Percentiles rank a stretch among this genome's conserved stretches.
phyloP scores from a whole-genome alignment of 2,888 invertebrate genomes.

The Cepaea hortensis region DNA sequence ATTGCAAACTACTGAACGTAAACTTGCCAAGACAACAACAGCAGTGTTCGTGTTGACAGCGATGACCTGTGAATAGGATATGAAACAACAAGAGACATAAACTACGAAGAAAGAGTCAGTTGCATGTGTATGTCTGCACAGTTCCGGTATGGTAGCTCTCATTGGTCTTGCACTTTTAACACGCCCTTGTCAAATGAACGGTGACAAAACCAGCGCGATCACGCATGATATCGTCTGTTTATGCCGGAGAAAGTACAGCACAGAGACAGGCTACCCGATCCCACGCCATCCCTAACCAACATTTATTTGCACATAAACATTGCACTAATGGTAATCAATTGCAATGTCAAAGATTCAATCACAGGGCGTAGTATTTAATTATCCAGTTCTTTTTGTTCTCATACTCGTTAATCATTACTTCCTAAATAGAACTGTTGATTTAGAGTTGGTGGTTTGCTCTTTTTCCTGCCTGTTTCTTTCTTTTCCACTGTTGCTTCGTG shows the following conservation, averaged over 20 bases:
- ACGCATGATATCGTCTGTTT: background rate
- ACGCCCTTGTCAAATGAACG: no score
- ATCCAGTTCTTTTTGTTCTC: background rate
- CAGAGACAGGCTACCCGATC: background rate
- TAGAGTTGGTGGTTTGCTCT: background rate
- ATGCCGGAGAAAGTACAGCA: background rate
- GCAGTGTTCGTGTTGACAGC: no score
- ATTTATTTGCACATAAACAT: background rate
- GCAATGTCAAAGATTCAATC: conserved; percentile 5
- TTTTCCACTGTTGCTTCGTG: background rate
- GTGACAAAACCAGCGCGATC: no score
- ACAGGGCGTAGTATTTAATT: background rate
- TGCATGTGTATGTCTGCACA: no score
- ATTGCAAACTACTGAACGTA: no score
- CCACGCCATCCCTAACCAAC: background rate
- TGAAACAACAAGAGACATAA: no score
- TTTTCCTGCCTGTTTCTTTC: background rate
- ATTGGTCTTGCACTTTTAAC: no score
- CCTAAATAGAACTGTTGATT: background rate
- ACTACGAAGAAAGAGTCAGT: no score
- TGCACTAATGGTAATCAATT: conserved; percentile 15
- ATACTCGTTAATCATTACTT: background rate
- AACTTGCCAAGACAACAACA: no score
- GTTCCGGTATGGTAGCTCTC: no score
- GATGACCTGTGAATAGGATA: no score